Evolutionary conservation across 1,140 invertebrate species (phyloP).

Genomic region (Pachypsylla venusta): DNA sequence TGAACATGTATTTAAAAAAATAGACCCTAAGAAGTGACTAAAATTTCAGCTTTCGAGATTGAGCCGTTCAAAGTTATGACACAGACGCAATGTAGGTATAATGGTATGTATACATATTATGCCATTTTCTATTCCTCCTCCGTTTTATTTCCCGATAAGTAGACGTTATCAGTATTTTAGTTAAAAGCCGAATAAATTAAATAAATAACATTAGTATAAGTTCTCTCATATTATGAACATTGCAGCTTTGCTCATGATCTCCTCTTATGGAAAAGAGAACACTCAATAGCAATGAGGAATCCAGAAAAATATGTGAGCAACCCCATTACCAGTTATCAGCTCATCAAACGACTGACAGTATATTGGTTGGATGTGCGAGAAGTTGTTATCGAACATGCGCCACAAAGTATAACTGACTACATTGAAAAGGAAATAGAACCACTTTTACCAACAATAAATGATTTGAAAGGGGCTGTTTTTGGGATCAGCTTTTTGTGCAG

Average conservation of each 20-base stretch:
- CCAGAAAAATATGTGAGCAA: background rate
- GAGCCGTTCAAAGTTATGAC: no score
- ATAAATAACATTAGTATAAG: no score
- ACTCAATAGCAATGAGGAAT: background rate
- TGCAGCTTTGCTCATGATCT: background rate
- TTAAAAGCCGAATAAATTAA: no score
- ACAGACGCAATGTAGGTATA: no score
- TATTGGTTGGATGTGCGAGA: background rate
- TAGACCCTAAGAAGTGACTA: no score
- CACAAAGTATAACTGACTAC: background rate
- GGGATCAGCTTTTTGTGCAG: conserved; percentile 3
- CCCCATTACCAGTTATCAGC: background rate
- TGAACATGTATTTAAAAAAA: no score
- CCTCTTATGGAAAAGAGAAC: background rate
- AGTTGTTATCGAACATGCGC: background rate
- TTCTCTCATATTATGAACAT: no score
- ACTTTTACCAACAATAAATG: background rate
- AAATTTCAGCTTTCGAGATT: no score
- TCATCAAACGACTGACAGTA: conserved; percentile 2
- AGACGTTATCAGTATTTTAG: no score
- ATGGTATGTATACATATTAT: no score
- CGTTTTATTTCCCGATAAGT: no score
- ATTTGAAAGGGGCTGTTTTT: background rate
- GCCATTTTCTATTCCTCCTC: no score
- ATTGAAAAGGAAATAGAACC: background rate